Evolutionary conservation across 1,140 invertebrate genomes (phyloP).

Genomic region (Branchinecta lindahli): DNA sequence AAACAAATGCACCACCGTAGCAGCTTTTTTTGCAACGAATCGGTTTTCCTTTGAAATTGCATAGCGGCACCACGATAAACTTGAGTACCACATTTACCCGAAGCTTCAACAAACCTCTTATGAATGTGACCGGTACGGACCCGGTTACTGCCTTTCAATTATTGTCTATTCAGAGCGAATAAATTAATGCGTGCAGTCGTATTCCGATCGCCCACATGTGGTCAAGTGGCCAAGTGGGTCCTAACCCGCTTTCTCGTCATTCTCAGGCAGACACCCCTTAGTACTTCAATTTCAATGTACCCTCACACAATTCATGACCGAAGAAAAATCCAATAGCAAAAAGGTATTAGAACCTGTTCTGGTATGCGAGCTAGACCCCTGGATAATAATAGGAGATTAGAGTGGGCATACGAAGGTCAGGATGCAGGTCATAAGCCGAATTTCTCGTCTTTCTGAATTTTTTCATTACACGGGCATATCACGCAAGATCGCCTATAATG

Average conservation of each 20-base stretch:
- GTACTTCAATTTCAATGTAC: conserved; percentile 8
- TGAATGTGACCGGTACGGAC: too few species aligned
- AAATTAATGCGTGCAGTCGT: too few species aligned
- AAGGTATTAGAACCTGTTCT: too few species aligned
- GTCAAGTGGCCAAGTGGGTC: neutral
- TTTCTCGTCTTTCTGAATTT: conserved; percentile 3
- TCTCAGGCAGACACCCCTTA: neutral
- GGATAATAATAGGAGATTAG: neutral
- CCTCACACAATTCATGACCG: neutral
- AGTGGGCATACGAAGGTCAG: neutral
- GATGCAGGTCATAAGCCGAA: conserved; percentile 6
- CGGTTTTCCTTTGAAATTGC: too few species aligned
- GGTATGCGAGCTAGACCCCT: too few species aligned
- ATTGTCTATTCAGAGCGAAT: too few species aligned
- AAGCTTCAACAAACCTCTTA: too few species aligned
- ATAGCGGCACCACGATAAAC: too few species aligned
- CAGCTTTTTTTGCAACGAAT: too few species aligned
- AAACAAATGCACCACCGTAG: too few species aligned
- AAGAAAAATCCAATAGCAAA: neutral
- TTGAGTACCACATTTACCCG: too few species aligned
- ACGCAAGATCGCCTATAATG: conserved; percentile 2
- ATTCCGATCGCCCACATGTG: neutral
- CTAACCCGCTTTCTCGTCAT: neutral
- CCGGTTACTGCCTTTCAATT: too few species aligned
- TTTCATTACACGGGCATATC: conserved; percentile 6